These are phyloP conservation scores for Diabrotica balteata DNA, from an alignment of 2,888 invertebrate genomes.

Conservation along the genomic window DNA sequence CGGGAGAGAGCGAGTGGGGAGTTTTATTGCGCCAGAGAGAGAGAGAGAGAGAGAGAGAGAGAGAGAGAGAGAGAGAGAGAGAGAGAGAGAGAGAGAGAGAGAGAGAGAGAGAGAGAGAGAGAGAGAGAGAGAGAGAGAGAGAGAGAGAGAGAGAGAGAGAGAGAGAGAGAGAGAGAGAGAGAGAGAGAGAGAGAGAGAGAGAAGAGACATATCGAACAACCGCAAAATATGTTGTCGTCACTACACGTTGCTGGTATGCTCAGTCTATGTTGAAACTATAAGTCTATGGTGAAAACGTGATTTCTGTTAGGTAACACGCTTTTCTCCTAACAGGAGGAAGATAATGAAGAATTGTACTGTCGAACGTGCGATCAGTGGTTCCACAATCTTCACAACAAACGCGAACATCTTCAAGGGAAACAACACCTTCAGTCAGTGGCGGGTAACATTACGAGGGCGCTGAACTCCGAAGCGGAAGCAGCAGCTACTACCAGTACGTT, in stretches of 20 bases:
- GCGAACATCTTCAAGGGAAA: slow-evolving; percentile 66
- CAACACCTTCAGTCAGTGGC: slow-evolving; percentile 63
- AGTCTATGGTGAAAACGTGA: no score
- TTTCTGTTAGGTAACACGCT: no score
- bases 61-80: no score
- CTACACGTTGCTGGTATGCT: not conserved
- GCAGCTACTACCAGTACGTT: slow-evolving; percentile 37
- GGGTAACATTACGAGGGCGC: slow-evolving; percentile 57
- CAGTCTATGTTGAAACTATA: not conserved
- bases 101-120: no score
- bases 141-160: no score
- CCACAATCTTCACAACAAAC: slow-evolving; percentile 66
- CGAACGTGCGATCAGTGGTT: slow-evolving; percentile 68
- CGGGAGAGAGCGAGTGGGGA: not conserved
- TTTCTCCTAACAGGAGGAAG: slow-evolving; percentile 60
- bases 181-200: no score
- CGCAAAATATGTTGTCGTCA: not conserved
- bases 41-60: no score
- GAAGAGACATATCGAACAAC: not conserved
- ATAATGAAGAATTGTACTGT: slow-evolving; percentile 66
- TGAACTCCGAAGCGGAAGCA: slow-evolving; percentile 48
- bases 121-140: no score
- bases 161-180: no score
- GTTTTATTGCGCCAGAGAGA: not conserved
- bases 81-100: no score